A percentile compares a stretch with the other conserved stretches of the same genome.
Evolutionary conservation across 2,888 invertebrate genomes (phyloP).

Genomic region (Amphipyra tragopoginis): DNA sequence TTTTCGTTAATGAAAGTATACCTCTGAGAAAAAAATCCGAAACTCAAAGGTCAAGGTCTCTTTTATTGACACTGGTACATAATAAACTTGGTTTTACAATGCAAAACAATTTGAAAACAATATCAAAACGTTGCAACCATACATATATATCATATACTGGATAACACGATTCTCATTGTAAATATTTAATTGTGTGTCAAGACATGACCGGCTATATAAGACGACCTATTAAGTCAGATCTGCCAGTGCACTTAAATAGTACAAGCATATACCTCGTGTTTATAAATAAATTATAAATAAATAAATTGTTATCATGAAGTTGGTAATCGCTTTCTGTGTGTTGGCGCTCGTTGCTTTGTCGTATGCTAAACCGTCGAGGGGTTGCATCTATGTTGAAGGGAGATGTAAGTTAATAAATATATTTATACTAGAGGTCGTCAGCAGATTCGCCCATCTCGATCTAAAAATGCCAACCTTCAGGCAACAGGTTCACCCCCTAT

Average conservation of each 20-base stretch:
- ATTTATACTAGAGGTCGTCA: no score
- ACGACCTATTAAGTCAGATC: conserved; percentile 19
- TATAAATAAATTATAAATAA: conserved; percentile 23
- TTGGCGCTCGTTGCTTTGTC: conserved; percentile 55
- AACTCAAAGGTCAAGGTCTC: no score
- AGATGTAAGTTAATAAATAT: conserved; percentile 61
- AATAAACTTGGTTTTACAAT: no score
- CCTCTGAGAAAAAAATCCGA: no score
- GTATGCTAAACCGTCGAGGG: conserved; percentile 58
- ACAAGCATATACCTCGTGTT: conserved; percentile 21
- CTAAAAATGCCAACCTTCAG: no score
- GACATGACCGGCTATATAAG: conserved; percentile 36
- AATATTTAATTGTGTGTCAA: conserved; percentile 11
- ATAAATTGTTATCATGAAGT: conserved; percentile 59
- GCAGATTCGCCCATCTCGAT: no score
- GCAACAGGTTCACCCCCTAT: no score
- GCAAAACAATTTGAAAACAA: no score
- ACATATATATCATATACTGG: conserved; percentile 3
- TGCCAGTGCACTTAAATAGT: conserved; percentile 31
- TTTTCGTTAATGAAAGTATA: no score
- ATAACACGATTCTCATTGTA: conserved; percentile 24
- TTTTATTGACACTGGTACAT: no score
- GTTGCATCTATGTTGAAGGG: conserved; percentile 69
- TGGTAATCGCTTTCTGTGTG: conserved; percentile 48
- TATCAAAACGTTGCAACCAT: conserved; percentile 7